These are phyloP conservation scores for Caenorhabditis auriculariae DNA, from an alignment of 2,888 invertebrate species.

Conservation along the genomic window DNA sequence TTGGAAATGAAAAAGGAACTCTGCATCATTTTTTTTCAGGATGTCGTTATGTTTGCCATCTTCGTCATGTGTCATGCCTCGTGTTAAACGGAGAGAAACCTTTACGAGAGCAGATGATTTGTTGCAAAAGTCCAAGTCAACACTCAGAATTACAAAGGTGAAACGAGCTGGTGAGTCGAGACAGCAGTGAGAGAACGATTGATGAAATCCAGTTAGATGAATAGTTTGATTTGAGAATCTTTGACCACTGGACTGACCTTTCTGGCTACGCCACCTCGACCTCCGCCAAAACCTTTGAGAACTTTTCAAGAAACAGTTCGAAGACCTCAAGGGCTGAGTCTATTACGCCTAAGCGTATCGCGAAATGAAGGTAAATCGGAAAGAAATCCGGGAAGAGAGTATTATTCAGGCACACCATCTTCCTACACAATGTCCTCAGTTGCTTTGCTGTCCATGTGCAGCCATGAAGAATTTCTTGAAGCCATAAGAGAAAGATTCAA, in stretches of 20 bases:
- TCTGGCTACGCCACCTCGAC: constrained; percentile 5
- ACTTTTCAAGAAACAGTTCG: constrained; percentile 14
- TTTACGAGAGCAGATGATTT: constrained; percentile 33
- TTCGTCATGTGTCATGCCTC: constrained; percentile 17
- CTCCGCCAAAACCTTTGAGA: constrained; percentile 27
- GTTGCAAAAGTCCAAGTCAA: constrained; percentile 1
- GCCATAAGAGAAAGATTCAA: constrained; percentile 30
- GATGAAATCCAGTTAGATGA: background rate
- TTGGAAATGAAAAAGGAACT: background rate
- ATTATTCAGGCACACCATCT: constrained; percentile 4
- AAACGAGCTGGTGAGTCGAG: constrained; percentile 25
- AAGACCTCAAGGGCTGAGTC: background rate
- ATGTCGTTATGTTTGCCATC: constrained; percentile 30
- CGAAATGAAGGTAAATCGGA: too few species aligned
- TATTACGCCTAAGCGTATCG: background rate
- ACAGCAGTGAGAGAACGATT: too few species aligned
- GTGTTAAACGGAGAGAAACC: constrained; percentile 28
- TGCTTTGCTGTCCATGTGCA: constrained; percentile 25
- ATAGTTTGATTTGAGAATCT: constrained; percentile 9
- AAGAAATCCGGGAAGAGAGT: background rate
- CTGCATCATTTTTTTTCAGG: constrained; percentile 6
- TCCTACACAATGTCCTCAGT: constrained; percentile 27
- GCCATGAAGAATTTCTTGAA: constrained; percentile 24
- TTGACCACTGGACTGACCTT: constrained; percentile 10
- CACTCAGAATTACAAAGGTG: constrained; percentile 13